Evolutionary conservation across 2,797 vertebrate species (phyloP).

Genomic region (Gymnocypris eckloni): DNA sequence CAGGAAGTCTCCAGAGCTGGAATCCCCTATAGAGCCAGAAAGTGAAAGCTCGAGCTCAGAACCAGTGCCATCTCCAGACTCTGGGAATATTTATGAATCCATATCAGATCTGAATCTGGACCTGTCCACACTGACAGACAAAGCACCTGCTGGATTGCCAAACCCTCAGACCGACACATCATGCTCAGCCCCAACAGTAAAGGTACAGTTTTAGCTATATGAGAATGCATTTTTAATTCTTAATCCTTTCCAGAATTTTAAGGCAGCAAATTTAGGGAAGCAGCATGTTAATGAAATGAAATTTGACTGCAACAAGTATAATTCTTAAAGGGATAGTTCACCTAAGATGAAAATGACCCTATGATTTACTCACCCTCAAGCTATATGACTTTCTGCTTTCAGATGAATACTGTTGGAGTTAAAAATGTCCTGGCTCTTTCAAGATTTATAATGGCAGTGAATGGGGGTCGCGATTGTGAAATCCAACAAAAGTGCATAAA

Average conservation of each 20-base stretch:
- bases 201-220: constrained; percentile 37
- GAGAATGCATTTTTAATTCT: neutral
- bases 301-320: neutral
- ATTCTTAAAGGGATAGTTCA: neutral
- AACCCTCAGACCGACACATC: constrained; percentile 38
- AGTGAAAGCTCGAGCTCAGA: constrained; percentile 45
- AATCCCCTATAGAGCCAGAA: constrained; percentile 48
- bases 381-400: too few relatives aligned
- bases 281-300: neutral
- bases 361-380: too few relatives aligned
- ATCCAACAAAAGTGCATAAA: too few relatives aligned
- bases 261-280: neutral
- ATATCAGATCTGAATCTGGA: constrained; percentile 79
- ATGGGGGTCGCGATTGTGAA: too few relatives aligned
- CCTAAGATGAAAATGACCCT: too few relatives aligned
- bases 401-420: too few relatives aligned
- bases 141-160: constrained; percentile 17
- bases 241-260: neutral
- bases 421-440: too few relatives aligned
- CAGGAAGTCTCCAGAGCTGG: constrained; percentile 38
- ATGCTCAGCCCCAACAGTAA: constrained; percentile 39
- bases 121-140: constrained; percentile 57
- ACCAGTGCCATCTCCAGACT: constrained; percentile 61
- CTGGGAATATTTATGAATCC: constrained; percentile 81
- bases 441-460: too few relatives aligned